Evolutionary conservation across 2,113 vertebrate genomes (phyloP).

Genomic region (Lamprologus speciosus): DNA sequence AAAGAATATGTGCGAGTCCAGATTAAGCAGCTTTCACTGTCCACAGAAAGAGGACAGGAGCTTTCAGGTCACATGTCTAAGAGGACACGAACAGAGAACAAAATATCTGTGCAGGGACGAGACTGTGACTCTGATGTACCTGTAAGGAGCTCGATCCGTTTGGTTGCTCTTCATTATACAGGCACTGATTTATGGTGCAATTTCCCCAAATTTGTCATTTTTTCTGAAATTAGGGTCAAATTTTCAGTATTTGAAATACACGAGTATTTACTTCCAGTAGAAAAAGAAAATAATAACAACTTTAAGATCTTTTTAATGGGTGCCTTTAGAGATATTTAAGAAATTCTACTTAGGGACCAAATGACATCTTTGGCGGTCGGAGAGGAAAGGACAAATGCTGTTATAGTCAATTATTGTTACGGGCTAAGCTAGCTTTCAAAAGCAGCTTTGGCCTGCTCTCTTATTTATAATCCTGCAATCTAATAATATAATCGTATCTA

Average conservation of each 20-base stretch:
- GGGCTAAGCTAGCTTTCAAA: background rate
- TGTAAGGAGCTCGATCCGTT: background rate
- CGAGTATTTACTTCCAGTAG: background rate
- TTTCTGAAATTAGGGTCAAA: background rate
- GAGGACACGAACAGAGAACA: fast-evolving
- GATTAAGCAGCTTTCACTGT: background rate
- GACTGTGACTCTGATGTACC: background rate
- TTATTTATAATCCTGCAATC: background rate
- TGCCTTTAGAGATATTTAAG: background rate
- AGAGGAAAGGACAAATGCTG: background rate
- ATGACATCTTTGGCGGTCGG: background rate
- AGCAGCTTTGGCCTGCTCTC: background rate
- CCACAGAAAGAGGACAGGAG: background rate
- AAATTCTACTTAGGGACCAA: background rate
- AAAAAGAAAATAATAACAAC: background rate
- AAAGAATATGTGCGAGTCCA: background rate
- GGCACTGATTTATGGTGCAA: background rate
- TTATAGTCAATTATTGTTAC: background rate
- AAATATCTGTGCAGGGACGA: background rate
- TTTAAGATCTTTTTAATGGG: background rate
- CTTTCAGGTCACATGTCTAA: background rate
- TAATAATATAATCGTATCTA: background rate
- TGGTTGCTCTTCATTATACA: background rate
- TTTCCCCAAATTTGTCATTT: background rate
- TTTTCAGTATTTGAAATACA: background rate